phyloP scores from a whole-genome alignment of 2,113 vertebrate genomes.

The Ailurus styani region DNA sequence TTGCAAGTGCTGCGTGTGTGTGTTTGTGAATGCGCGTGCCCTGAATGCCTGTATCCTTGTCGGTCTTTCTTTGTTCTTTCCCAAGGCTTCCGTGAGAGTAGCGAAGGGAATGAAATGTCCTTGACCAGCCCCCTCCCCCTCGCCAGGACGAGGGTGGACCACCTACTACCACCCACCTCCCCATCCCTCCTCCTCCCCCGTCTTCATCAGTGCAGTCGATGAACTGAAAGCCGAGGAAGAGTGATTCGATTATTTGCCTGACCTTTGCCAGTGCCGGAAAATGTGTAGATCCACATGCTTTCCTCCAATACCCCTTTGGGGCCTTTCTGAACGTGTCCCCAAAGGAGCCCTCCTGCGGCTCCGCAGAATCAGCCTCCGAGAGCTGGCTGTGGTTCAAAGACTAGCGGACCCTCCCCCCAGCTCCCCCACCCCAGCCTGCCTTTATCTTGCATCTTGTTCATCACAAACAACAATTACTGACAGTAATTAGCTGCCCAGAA shows the following conservation, averaged over 20 bases:
- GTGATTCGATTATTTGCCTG: conserved; percentile 14
- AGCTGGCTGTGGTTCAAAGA: neutral
- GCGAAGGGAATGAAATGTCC: neutral
- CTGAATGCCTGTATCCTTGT: conserved; percentile 3
- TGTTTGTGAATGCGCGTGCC: neutral
- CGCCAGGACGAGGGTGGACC: neutral
- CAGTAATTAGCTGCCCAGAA: conserved; percentile 59
- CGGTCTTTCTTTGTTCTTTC: conserved; percentile 55
- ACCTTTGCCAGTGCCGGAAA: conserved; percentile 14
- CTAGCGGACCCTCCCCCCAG: rapidly evolving
- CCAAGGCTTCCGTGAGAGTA: neutral
- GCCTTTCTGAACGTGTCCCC: neutral
- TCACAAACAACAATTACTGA: conserved; percentile 54
- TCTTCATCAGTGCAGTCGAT: neutral
- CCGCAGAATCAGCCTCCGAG: neutral
- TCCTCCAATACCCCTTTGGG: neutral
- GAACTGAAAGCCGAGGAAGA: conserved; percentile 32
- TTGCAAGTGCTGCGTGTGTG: neutral
- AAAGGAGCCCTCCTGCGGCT: neutral
- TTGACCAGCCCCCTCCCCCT: neutral
- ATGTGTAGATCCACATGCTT: neutral
- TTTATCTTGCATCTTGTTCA: neutral
- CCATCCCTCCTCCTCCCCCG: neutral
- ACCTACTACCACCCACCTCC: neutral
- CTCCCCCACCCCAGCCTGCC: neutral